Conservation (phyloP, 2,113 vertebrate genomes). For the Macquaria australasica region DNA sequence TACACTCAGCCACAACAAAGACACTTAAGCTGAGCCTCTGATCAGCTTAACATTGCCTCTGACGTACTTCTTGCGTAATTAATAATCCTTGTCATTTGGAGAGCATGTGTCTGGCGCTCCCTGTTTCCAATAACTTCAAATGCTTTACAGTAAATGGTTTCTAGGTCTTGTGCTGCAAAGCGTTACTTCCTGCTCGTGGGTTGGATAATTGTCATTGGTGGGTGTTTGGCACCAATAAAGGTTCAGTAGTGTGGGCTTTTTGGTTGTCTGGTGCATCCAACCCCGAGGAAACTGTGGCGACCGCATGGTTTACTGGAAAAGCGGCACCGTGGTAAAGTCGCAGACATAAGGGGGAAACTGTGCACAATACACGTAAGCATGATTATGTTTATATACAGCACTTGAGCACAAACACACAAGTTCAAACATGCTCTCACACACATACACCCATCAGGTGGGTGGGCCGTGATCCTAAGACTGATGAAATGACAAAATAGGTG, state of each 20-base stretch:
- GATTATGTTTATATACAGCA: slow-evolving; percentile 18
- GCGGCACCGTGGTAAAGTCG: slow-evolving; percentile 14
- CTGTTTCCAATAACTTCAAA: slow-evolving; percentile 54
- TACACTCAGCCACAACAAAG: slow-evolving; percentile 69
- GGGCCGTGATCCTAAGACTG: not conserved
- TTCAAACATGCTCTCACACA: slow-evolving; percentile 6
- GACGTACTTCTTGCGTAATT: slow-evolving; percentile 67
- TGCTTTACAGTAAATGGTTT: slow-evolving; percentile 72
- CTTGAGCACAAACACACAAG: slow-evolving; percentile 6
- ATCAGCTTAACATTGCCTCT: slow-evolving; percentile 47
- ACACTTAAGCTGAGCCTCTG: slow-evolving; percentile 26
- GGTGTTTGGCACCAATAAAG: slow-evolving; percentile 78
- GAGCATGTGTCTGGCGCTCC: slow-evolving; percentile 63
- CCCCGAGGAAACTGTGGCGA: slow-evolving; percentile 59
- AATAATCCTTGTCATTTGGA: slow-evolving; percentile 75
- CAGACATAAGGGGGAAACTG: slow-evolving; percentile 8
- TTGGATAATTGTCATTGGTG: slow-evolving; percentile 75
- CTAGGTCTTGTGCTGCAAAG: slow-evolving; percentile 68
- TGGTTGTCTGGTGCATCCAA: slow-evolving; percentile 62
- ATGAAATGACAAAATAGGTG: slow-evolving; percentile 18
- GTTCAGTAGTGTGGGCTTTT: slow-evolving; percentile 70
- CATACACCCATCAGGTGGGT: not conserved
- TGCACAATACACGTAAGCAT: not conserved
- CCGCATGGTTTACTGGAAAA: slow-evolving; percentile 64
- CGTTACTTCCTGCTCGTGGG: slow-evolving; percentile 75